phyloP scores from a whole-genome alignment of 2,113 vertebrate genomes.

The Dicaeum eximium region DNA sequence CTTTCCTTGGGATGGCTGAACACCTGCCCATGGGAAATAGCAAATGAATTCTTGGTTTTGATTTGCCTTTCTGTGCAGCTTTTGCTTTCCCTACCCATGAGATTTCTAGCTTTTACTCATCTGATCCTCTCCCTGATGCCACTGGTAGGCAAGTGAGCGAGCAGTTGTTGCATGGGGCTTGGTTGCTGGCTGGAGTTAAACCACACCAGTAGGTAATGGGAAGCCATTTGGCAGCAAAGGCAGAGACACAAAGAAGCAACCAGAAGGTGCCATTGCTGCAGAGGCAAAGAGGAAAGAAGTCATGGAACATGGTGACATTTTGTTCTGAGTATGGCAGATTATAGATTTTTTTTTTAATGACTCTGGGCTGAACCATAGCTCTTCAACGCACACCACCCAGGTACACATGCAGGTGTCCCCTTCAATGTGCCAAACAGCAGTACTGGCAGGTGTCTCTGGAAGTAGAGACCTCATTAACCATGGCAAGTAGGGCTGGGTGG shows the following conservation, averaged over 20 bases:
- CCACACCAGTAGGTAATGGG: rapidly evolving
- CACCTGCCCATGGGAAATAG: background rate
- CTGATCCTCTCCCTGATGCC: background rate
- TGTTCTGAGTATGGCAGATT: background rate
- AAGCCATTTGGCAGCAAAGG: background rate
- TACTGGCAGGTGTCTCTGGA: background rate
- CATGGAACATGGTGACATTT: background rate
- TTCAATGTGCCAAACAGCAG: background rate
- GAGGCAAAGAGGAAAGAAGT: background rate
- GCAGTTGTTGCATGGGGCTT: no score
- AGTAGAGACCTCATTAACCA: background rate
- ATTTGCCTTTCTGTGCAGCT: background rate
- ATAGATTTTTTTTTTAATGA: background rate
- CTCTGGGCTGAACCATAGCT: background rate
- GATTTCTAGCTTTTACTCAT: background rate
- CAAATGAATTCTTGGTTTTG: background rate
- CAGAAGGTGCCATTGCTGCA: background rate
- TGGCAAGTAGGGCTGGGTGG: background rate
- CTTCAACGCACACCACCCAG: background rate
- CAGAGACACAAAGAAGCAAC: background rate
- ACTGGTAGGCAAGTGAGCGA: background rate
- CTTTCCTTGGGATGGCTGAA: background rate
- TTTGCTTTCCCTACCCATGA: background rate
- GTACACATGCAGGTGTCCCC: rapidly evolving
- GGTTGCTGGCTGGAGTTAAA: background rate